Conservation (phyloP, 2,113 vertebrate species). For the Ceyx melanurus region DNA sequence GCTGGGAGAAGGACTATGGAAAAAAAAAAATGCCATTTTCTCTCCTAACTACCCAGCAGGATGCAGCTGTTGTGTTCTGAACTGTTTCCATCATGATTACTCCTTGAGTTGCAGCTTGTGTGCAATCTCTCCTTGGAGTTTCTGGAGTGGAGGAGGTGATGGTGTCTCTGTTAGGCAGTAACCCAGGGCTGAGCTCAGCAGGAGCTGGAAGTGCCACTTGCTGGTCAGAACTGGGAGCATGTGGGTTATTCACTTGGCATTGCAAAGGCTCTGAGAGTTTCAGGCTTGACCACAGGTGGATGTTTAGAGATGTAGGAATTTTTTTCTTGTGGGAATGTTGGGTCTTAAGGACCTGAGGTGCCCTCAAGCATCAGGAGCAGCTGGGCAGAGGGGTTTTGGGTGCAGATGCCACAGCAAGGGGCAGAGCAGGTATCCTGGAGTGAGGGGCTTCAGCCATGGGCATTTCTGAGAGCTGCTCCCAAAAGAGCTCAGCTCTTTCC, state of each 20-base stretch:
- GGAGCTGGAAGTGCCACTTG: fast-evolving
- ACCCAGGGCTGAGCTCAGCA: neutral
- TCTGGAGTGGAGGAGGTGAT: neutral
- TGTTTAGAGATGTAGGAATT: fast-evolving
- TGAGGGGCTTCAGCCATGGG: neutral
- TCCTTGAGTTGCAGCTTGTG: fast-evolving
- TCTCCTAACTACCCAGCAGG: neutral
- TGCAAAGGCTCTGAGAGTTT: neutral
- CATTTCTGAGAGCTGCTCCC: neutral
- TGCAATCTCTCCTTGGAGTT: fast-evolving
- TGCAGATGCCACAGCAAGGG: neutral
- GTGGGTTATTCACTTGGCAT: fast-evolving
- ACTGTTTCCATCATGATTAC: fast-evolving
- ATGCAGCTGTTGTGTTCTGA: neutral
- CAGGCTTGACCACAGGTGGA: neutral
- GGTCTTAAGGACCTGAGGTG: neutral
- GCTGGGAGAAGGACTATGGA: neutral
- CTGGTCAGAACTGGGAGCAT: neutral
- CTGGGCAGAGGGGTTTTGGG: neutral
- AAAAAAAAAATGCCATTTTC: neutral
- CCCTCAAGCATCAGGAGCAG: neutral
- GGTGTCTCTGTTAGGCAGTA: neutral
- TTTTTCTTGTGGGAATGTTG: neutral
- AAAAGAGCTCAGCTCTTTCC: neutral
- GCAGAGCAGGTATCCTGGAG: no score